Conservation (phyloP, 2,113 vertebrate species). For the Hemichromis elongatus region DNA sequence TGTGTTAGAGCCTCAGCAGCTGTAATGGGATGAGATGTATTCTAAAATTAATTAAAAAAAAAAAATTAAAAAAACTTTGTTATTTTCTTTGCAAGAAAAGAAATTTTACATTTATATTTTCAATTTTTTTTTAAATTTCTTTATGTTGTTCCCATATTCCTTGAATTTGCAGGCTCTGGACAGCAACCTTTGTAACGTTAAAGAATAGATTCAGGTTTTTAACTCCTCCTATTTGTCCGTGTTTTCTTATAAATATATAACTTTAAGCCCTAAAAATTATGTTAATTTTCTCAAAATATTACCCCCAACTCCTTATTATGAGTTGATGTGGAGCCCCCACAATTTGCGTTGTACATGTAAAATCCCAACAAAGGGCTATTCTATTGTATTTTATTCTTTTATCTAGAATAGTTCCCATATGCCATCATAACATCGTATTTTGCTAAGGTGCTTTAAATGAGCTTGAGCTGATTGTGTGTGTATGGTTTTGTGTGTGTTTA, state of each 20-base stretch:
- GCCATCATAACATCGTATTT: background rate
- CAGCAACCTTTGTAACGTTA: background rate
- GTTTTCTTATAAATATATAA: background rate
- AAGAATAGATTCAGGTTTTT: background rate
- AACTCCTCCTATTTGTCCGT: background rate
- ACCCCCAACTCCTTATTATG: background rate
- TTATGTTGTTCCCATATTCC: background rate
- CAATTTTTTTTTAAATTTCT: background rate
- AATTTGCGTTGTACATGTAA: background rate
- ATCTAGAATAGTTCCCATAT: background rate
- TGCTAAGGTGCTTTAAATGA: fast-evolving
- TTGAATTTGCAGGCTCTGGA: background rate
- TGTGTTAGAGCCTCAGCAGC: background rate
- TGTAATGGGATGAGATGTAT: background rate
- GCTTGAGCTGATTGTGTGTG: background rate
- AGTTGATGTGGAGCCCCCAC: background rate
- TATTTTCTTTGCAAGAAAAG: background rate
- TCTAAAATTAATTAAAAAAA: background rate
- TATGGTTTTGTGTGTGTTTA: background rate
- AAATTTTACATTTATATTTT: background rate
- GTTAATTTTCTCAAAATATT: background rate
- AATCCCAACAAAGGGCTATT: background rate
- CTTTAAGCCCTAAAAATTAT: background rate
- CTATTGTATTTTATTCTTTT: background rate
- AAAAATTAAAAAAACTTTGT: background rate